phyloP scores from a whole-genome alignment of 2,888 invertebrate genomes.

The Morpho helenor region DNA sequence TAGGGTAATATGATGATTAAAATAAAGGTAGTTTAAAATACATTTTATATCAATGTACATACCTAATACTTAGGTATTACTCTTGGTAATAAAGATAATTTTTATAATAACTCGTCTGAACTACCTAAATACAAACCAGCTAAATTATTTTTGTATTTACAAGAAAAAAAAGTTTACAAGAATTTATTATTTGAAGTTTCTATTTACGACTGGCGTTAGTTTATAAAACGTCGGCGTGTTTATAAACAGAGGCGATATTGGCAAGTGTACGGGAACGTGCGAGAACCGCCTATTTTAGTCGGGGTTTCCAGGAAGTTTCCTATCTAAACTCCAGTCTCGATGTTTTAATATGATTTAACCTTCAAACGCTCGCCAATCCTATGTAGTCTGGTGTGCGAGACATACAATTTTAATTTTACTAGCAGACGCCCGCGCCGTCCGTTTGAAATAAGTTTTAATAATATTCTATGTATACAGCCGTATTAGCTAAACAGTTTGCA shows the following conservation, averaged over 20 bases:
- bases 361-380: conserved; percentile 58
- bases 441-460: not conserved
- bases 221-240: conserved; percentile 32
- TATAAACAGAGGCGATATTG: conserved; percentile 49
- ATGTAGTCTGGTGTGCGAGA: conserved; percentile 49
- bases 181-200: conserved; percentile 19
- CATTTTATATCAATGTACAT: too few relatives aligned
- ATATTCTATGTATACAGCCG: too few relatives aligned
- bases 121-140: too few relatives aligned
- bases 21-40: too few relatives aligned
- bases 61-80: too few relatives aligned
- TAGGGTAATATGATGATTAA: too few relatives aligned
- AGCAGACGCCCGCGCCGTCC: not conserved
- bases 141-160: too few relatives aligned
- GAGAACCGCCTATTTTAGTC: conserved; percentile 44
- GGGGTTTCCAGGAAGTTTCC: conserved; percentile 53
- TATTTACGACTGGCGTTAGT: conserved; percentile 24
- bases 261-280: conserved; percentile 44
- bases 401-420: conserved; percentile 46
- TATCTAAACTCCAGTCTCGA: conserved; percentile 40
- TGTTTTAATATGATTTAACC: conserved; percentile 58
- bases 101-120: too few relatives aligned
- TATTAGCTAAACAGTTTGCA: too few relatives aligned
- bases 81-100: too few relatives aligned
- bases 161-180: conserved; percentile 11